Evolutionary conservation across 2,113 vertebrate species (phyloP), one percentile per base, ranked within the genome.

Genomic region (Salvelinus namaycush): DNA sequence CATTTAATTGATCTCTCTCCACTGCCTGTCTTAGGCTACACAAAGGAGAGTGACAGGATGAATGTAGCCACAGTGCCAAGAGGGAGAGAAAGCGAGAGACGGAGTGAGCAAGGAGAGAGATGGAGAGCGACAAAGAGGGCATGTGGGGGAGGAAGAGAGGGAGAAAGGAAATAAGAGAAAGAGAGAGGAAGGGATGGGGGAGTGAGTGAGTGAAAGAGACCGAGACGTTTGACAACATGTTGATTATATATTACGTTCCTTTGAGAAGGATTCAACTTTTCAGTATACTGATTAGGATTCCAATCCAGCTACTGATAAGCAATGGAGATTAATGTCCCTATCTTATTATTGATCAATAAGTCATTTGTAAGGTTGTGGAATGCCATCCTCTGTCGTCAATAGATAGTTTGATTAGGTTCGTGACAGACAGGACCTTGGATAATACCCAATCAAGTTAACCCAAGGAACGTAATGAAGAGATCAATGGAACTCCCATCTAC

Each of bases 401-500:
- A 34, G 24, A 48, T 1, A 54, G 75, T 57, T 49, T 66, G 18
- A 66, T 12, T 65, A 62, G 4, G 5, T 31, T n/a, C 51, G 8
- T 8, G 48, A 57, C 1, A 1, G 59, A 68, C 16, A 22, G 57
- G 57, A 8, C n/a, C 51, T 4, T 44, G 62, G 81, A 77, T 64
- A 59, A 83, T 59, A 69, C 54, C 54, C 69, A 87, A 85, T 84
- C 77, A 83, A 70, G 70, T 11, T 29, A 57, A 82, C 31, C 57
- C 77, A 81, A 65, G 22, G 71, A 12, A 72, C 27, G 22, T 27
- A 9, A 62, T 81, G 74, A 78, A 57, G 59, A 4, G 6, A 26
- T 0, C 0, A 49, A 80, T 66, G 24, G 9, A 51, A 66, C 11
- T 66, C 11, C 24, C 4, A 27, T 27, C 48, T 51, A 51, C 48